Evolutionary conservation across 2,797 vertebrate species (phyloP).

Genomic region (Parauchenoglanis ngamensis): DNA sequence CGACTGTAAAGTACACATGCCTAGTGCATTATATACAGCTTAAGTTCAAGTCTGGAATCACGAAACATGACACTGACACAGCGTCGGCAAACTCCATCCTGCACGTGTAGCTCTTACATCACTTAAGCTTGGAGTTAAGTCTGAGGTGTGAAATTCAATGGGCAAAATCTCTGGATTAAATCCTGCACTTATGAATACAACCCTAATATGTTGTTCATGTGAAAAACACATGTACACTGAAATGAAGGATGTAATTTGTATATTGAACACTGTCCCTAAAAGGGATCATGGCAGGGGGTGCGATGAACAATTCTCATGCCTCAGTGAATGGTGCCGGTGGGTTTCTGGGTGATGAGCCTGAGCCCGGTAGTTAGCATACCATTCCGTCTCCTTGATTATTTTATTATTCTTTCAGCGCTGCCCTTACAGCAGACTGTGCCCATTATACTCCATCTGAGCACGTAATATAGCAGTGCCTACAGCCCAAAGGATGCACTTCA

Average conservation of each 20-base stretch:
- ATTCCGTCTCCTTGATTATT: conserved; percentile 28
- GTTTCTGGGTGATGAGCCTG: conserved; percentile 19
- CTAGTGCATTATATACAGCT: neutral
- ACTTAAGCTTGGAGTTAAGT: neutral
- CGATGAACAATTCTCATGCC: conserved; percentile 28
- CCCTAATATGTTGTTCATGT: neutral
- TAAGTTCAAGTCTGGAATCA: neutral
- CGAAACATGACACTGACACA: neutral
- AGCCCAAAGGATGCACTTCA: neutral
- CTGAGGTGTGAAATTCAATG: neutral
- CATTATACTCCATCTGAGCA: conserved; percentile 27
- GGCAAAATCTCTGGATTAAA: neutral
- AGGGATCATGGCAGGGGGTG: neutral
- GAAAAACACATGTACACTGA: neutral
- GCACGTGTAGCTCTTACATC: too few species aligned
- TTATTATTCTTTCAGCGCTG: conserved; percentile 16
- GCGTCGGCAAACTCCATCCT: neutral
- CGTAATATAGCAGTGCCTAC: conserved; percentile 2
- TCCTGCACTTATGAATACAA: neutral
- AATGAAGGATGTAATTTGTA: conserved; percentile 11
- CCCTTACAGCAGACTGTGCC: conserved; percentile 17
- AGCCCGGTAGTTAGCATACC: conserved; percentile 21
- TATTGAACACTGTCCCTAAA: neutral
- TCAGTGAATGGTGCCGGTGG: conserved; percentile 19
- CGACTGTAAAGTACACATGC: neutral